Conservation (phyloP, 2,113 vertebrate genomes). For the Raja brachyura region DNA sequence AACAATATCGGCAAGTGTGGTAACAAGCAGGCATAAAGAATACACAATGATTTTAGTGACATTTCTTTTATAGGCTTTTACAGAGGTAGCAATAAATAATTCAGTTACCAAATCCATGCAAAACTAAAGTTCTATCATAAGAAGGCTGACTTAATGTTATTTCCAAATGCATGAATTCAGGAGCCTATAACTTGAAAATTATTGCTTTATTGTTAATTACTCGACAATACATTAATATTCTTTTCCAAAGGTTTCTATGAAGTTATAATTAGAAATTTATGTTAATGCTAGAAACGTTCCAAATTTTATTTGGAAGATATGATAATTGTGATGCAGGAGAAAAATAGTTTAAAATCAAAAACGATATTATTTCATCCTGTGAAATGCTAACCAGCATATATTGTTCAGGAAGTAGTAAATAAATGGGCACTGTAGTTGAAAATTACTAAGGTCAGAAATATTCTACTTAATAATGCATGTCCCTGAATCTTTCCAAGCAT, state of each 20-base stretch:
- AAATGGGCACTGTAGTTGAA: not conserved
- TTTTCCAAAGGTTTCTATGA: not conserved
- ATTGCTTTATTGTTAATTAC: not conserved
- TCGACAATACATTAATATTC: not conserved
- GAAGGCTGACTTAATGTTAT: not conserved
- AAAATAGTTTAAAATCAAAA: too few species aligned
- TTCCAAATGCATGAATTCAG: not conserved
- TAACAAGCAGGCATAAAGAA: not conserved
- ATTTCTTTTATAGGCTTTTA: not conserved
- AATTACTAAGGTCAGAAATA: not conserved
- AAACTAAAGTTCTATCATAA: not conserved
- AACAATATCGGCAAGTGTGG: not conserved
- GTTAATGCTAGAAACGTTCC: not conserved
- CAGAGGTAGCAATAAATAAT: not conserved
- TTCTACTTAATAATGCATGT: not conserved
- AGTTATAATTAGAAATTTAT: not conserved
- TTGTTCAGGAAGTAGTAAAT: not conserved
- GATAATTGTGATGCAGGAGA: not conserved
- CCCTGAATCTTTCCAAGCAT: not conserved
- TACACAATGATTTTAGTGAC: not conserved
- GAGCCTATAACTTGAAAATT: not conserved
- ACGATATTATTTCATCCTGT: not conserved
- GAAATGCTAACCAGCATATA: not conserved
- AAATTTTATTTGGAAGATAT: not conserved
- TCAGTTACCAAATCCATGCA: not conserved